These are phyloP conservation scores for Pollenia labialis DNA, from an alignment of 2,888 invertebrate species.

Conservation along the genomic window DNA sequence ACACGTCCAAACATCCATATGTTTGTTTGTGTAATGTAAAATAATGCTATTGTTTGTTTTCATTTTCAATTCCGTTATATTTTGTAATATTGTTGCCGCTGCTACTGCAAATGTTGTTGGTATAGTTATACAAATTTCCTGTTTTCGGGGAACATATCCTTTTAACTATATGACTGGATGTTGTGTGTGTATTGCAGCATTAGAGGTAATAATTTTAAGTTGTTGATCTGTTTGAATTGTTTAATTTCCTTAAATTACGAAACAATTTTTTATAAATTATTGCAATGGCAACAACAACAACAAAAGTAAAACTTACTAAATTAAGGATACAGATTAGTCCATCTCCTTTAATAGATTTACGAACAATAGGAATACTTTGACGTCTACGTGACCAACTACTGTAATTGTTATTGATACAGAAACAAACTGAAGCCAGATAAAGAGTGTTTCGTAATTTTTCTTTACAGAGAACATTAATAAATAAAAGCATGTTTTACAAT, in stretches of 20 bases:
- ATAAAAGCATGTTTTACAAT: no score
- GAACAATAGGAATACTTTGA: neutral
- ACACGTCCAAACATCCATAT: neutral
- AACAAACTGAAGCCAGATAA: no score
- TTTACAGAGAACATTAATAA: no score
- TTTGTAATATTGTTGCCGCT: constrained; percentile 40
- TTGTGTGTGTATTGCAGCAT: neutral
- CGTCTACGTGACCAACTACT: no score
- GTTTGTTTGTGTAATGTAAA: constrained; percentile 43
- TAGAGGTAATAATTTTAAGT: constrained; percentile 49
- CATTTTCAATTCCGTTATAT: constrained; percentile 55
- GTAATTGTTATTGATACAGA: no score
- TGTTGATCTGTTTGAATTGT: constrained; percentile 61
- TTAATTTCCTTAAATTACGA: constrained; percentile 68
- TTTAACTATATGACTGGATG: neutral
- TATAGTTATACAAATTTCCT: constrained; percentile 59
- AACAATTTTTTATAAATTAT: constrained; percentile 53
- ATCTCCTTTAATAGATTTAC: neutral
- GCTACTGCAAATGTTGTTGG: constrained; percentile 17
- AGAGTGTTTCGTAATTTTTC: no score
- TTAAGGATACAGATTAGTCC: constrained; percentile 17
- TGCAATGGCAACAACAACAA: constrained; percentile 1
- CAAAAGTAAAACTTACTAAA: constrained; percentile 5
- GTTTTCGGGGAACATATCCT: constrained; percentile 50
- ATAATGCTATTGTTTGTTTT: constrained; percentile 61